phyloP scores from a whole-genome alignment of 92 coral and sea anemone genomes.

The Phymanthus crucifer region DNA sequence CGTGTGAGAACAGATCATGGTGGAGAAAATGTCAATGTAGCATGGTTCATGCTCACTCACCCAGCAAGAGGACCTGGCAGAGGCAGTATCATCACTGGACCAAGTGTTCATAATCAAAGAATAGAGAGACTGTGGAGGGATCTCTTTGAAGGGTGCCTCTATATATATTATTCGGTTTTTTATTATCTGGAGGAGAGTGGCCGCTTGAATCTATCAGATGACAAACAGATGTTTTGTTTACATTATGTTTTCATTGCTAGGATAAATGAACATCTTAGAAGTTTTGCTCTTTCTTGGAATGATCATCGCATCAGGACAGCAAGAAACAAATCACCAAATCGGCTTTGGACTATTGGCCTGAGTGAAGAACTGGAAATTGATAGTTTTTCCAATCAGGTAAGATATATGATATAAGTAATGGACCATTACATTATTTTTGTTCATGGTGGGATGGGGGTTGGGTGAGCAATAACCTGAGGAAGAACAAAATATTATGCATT shows the following conservation, averaged over 20 bases:
- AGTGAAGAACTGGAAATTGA: neutral
- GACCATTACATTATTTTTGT: neutral
- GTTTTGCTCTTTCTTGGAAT: slow-evolving; percentile 47
- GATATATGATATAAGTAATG: neutral
- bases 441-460: neutral
- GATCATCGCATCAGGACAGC: slow-evolving; percentile 55
- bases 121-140: slow-evolving; percentile 61
- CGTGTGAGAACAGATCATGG: slow-evolving; percentile 54
- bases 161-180: slow-evolving; percentile 61
- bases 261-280: slow-evolving; percentile 46
- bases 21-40: slow-evolving; percentile 58
- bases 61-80: slow-evolving; percentile 54
- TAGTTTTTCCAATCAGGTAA: neutral
- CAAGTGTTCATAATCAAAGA: slow-evolving; percentile 59
- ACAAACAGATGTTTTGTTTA: slow-evolving; percentile 56
- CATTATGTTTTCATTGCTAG: slow-evolving; percentile 63
- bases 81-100: slow-evolving; percentile 58
- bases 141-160: slow-evolving; percentile 51
- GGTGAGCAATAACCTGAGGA: neutral
- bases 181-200: slow-evolving; percentile 51
- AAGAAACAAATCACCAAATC: slow-evolving; percentile 46
- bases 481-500: neutral
- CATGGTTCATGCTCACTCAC: slow-evolving; percentile 62
- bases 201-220: slow-evolving; percentile 42
- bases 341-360: slow-evolving; percentile 51